phyloP scores from a whole-genome alignment of 2,888 invertebrate genomes.

The Melinaea menophilus region DNA sequence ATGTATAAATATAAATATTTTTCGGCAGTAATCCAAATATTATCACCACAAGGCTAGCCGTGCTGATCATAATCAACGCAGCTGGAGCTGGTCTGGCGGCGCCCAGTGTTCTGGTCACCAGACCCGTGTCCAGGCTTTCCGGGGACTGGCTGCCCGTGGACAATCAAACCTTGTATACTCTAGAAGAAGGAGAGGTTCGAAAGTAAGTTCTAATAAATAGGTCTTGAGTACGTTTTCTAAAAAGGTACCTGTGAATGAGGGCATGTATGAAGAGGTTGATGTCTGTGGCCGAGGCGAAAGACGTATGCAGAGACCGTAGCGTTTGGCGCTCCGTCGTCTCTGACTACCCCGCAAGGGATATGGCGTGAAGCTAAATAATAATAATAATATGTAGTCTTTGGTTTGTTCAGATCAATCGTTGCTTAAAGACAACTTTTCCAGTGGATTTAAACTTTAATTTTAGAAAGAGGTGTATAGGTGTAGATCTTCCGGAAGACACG shows the following conservation, averaged over 20 bases:
- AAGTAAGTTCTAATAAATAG: conserved; percentile 43
- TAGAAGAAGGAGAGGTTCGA: conserved; percentile 57
- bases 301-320: no score
- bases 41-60: conserved; percentile 52
- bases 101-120: conserved; percentile 60
- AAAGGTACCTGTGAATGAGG: not conserved
- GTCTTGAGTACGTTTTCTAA: not conserved
- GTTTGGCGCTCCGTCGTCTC: not conserved
- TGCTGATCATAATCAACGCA: conserved; percentile 57
- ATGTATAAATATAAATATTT: not conserved
- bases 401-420: no score
- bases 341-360: not conserved
- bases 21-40: conserved; percentile 49
- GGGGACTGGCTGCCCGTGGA: conserved; percentile 67
- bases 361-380: no score
- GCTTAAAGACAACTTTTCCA: no score
- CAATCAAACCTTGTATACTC: conserved; percentile 63
- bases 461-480: no score
- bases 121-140: conserved; percentile 47
- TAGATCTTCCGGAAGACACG: no score
- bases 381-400: no score
- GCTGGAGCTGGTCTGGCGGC: conserved; percentile 65
- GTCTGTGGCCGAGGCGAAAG: no score
- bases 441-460: no score
- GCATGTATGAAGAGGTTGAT: not conserved